Conservation (phyloP, 2,797 vertebrate species). For the Bryconaethiops microstoma region DNA sequence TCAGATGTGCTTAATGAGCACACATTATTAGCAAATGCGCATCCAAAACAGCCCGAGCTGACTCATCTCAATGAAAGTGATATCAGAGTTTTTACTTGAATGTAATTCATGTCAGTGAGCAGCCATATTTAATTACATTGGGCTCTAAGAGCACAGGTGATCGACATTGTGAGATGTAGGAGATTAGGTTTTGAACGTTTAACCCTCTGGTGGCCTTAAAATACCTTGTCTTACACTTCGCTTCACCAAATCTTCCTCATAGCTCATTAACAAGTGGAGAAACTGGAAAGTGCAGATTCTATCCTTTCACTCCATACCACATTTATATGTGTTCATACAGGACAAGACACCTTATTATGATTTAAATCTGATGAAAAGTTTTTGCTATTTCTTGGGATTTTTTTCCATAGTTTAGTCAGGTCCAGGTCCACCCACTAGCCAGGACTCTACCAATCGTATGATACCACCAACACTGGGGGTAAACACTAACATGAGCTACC, state of each 20-base stretch:
- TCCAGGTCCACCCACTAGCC: too few relatives aligned
- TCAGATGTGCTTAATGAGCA: not conserved
- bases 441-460: too few relatives aligned
- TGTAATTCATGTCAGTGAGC: slow-evolving; percentile 2
- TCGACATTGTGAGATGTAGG: not conserved
- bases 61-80: not conserved
- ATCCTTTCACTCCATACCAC: too few relatives aligned
- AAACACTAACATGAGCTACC: too few relatives aligned
- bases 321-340: too few relatives aligned
- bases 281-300: not conserved
- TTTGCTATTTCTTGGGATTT: too few relatives aligned
- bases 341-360: too few relatives aligned
- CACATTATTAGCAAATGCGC: not conserved
- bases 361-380: too few relatives aligned
- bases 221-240: not conserved
- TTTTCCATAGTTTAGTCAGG: too few relatives aligned
- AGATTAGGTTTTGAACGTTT: not conserved
- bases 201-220: not conserved
- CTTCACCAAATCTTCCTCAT: not conserved
- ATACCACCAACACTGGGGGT: too few relatives aligned
- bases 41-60: not conserved
- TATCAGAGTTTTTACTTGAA: not conserved
- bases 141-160: not conserved
- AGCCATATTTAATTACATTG: slow-evolving; percentile 11
- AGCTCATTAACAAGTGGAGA: not conserved